Conservation (phyloP, 2,888 invertebrate species). For the Sminthurides aquaticus region DNA sequence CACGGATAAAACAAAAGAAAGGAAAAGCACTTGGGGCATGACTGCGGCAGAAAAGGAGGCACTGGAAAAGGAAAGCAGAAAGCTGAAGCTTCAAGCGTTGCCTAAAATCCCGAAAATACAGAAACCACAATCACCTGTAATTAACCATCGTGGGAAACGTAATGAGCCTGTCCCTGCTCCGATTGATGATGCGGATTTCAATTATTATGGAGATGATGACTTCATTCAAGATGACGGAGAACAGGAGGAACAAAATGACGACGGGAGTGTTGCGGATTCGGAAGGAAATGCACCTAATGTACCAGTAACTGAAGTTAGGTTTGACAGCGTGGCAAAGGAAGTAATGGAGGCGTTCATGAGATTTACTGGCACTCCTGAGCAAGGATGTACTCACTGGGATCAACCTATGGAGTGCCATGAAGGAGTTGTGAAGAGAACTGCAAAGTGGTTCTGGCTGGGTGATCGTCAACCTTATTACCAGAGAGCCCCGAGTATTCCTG, state of each 20-base stretch:
- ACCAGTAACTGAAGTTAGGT: slow-evolving; percentile 19
- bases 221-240: slow-evolving; percentile 1
- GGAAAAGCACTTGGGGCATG: background rate
- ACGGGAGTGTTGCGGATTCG: slow-evolving; percentile 16
- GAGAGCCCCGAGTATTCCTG: slow-evolving; percentile 12
- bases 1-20: background rate
- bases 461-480: slow-evolving; percentile 21
- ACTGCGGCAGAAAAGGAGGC: background rate
- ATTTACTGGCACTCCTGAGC: background rate
- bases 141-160: background rate
- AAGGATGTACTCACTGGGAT: background rate
- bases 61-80: background rate
- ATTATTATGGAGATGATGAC: slow-evolving; percentile 2
- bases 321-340: slow-evolving; percentile 21
- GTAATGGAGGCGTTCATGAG: background rate
- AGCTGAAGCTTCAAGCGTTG: too few species aligned
- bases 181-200: background rate
- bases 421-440: slow-evolving; percentile 29
- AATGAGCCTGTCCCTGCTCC: background rate
- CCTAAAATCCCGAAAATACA: background rate
- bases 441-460: slow-evolving; percentile 32
- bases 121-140: background rate
- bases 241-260: background rate
- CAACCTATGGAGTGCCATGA: background rate
- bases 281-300: slow-evolving; percentile 9